Evolutionary conservation across 1,140 invertebrate species (phyloP).

Genomic region (Caenorhabditis briggsae): DNA sequence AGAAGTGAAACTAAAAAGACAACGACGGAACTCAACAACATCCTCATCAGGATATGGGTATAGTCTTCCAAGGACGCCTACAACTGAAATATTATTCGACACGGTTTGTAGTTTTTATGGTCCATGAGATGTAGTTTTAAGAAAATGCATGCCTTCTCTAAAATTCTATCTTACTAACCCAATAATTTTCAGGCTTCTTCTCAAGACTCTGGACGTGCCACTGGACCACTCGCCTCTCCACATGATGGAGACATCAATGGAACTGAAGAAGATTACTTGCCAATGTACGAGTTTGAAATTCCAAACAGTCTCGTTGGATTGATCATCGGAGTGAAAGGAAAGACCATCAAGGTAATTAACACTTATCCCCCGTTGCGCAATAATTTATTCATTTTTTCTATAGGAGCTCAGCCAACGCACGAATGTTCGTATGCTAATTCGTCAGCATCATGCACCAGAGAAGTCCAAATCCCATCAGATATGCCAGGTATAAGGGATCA

Average conservation of each 20-base stretch:
- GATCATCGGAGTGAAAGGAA: conserved; percentile 76
- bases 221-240: conserved; percentile 66
- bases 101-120: conserved; percentile 38
- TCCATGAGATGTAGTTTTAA: neutral
- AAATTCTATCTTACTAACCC: neutral
- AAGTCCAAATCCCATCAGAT: conserved; percentile 76
- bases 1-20: neutral
- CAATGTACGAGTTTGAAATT: conserved; percentile 78
- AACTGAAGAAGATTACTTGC: conserved; percentile 58
- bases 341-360: conserved; percentile 73
- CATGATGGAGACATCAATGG: conserved; percentile 58
- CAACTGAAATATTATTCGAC: conserved; percentile 29
- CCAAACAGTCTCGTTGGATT: conserved; percentile 77
- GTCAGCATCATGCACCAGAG: conserved; percentile 73
- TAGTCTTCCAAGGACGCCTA: conserved; percentile 18
- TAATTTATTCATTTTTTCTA: conserved; percentile 57
- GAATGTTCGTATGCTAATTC: conserved; percentile 75
- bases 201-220: conserved; percentile 66
- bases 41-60: conserved; percentile 22
- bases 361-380: conserved; percentile 11
- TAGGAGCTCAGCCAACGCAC: conserved; percentile 76
- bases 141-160: neutral
- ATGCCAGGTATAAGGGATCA: conserved; percentile 70
- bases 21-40: neutral
- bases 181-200: conserved; percentile 62